These are phyloP conservation scores for Emberiza fucata DNA, from an alignment of 2,113 vertebrate species.

Conservation along the genomic window DNA sequence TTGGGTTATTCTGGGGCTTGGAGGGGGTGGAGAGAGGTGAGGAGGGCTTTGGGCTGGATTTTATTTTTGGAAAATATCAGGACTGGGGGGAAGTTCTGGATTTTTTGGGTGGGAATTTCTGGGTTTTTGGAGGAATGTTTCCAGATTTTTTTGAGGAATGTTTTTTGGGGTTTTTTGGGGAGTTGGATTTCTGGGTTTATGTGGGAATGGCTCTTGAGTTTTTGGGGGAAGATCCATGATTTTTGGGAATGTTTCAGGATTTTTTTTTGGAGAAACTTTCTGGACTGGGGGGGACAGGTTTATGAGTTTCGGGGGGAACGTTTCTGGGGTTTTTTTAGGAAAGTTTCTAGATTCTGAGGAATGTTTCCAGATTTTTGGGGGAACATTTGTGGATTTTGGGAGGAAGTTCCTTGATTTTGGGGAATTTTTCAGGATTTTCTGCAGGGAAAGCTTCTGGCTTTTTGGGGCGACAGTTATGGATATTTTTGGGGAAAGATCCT, in stretches of 20 bases:
- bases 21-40: neutral
- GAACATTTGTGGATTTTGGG: neutral
- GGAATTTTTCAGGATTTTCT: neutral
- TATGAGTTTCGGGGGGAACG: neutral
- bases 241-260: neutral
- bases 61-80: neutral
- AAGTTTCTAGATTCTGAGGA: neutral
- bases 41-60: neutral
- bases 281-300: neutral
- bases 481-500: neutral
- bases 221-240: neutral
- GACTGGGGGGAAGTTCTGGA: no score
- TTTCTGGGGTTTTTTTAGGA: neutral
- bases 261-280: neutral
- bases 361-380: neutral
- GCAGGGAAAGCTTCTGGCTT: neutral
- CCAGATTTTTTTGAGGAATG: neutral
- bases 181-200: neutral
- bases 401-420: neutral
- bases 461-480: neutral
- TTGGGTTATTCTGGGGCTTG: neutral
- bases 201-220: neutral
- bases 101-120: no score
- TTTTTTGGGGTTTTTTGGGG: neutral
- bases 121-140: neutral